Evolutionary conservation across 2,888 invertebrate species (phyloP), one percentile per base, ranked within the genome.

Genomic region (Byasa hedistus): DNA sequence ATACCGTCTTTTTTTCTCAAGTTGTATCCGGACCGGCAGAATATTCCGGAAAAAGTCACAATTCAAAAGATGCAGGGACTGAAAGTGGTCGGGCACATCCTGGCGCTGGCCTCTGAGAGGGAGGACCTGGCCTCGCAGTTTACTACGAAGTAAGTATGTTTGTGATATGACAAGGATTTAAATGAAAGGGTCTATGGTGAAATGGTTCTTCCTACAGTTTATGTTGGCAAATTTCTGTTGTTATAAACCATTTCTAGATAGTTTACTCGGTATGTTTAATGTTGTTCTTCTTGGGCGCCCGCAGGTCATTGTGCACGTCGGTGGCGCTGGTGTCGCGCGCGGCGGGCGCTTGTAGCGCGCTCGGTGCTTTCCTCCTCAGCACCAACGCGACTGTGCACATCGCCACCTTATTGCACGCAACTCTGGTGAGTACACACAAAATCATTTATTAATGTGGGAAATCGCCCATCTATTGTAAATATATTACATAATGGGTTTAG

Each of bases 121-220:
- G 87, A 94, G 66, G 91, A 92, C 7, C 84, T 94, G 0, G 72
- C 79, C 0, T 66, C 84, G 0, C 86, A 93, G 69, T 86, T 94
- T 67, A 93, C 94, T 69, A 77, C 92, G 76, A 94, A 95, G 96
- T 76, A 94, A 95, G 96, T 92, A 70, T 72, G 64, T 39, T 39
- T 39, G 39, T 15, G 15, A 39, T 39, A 39, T 36, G 0, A 36
- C 3, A 12, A 12, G 15, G 39, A 39, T 10, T 15, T 39, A 15
- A 39, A 1, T 12, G 2, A 15, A 39, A 12, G 3, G 15, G 39
- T 39, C 32, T 32, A 32, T 15, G 15, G 12, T 39, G 12, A 2
- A 32, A 4, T 1, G 10, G 7, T 5, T 10, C 8, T 32, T 32
- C 32, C 7, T 32, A 10, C 7, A 32, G 32, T 7, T 15, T 39